Conservation (phyloP, 2,113 vertebrate genomes). For the Scomber japonicus region DNA sequence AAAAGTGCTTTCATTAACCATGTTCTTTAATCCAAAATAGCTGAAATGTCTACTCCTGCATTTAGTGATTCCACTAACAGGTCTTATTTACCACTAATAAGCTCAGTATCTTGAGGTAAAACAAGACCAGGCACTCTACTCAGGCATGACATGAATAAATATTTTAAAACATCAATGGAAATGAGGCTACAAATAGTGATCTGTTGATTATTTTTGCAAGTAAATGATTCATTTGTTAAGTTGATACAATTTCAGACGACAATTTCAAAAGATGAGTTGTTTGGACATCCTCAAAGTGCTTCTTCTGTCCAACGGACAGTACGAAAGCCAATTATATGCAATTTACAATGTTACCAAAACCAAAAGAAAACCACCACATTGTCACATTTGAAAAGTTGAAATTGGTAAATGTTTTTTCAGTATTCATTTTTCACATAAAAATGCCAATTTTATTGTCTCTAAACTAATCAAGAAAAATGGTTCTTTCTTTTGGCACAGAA, state of each 20-base stretch:
- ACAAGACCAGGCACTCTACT: not conserved
- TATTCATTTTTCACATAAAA: not conserved
- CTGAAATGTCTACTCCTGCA: not conserved
- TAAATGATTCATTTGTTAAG: not conserved
- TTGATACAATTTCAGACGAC: not conserved
- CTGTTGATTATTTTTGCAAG: not conserved
- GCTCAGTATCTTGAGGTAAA: not conserved
- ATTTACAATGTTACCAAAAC: not conserved
- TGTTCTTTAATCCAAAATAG: constrained; percentile 16
- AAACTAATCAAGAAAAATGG: no score
- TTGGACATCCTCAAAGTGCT: no score
- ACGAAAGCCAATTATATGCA: no score
- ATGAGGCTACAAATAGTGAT: not conserved
- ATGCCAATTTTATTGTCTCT: no score
- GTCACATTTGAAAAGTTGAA: no score
- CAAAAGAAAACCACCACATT: not conserved
- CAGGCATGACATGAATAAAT: not conserved
- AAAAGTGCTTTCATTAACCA: constrained; percentile 24
- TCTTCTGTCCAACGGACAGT: no score
- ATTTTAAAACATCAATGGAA: not conserved
- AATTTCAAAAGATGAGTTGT: not conserved
- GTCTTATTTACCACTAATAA: not conserved
- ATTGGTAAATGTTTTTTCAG: no score
- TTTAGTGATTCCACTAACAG: constrained; percentile 2
- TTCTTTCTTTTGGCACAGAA: no score